These are phyloP conservation scores for Pocillopora verrucosa DNA, from an alignment of 64 coral and sea anemone species.

Conservation along the genomic window DNA sequence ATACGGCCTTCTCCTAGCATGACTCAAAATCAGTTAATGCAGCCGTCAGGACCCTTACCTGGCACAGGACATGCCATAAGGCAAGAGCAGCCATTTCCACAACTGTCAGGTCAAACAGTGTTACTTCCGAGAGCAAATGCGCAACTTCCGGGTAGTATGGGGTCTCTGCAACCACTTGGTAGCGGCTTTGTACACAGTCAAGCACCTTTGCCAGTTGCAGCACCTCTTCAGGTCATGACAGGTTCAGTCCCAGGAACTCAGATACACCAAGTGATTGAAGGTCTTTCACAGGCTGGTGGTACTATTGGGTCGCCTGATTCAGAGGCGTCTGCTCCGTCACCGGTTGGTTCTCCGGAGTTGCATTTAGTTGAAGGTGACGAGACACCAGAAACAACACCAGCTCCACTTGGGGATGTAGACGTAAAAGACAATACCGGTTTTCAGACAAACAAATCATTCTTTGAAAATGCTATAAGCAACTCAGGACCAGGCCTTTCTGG, in stretches of 20 bases:
- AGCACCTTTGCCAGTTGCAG: conserved; percentile 19
- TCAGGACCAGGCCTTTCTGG: neutral
- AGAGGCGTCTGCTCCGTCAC: conserved; percentile 85
- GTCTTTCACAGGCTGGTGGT: neutral
- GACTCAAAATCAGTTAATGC: conserved; percentile 19
- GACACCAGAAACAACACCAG: conserved; percentile 65
- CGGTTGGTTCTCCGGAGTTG: conserved; percentile 80
- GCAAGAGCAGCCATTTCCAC: conserved; percentile 17
- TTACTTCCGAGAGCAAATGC: conserved; percentile 7
- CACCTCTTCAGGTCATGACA: conserved; percentile 38
- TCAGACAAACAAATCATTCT: conserved; percentile 63
- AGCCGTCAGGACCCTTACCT: conserved; percentile 26
- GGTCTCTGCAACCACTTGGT: conserved; percentile 17
- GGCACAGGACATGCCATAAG: neutral
- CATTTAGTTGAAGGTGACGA: conserved; percentile 67
- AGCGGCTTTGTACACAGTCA: conserved; percentile 22
- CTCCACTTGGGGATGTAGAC: conserved; percentile 42
- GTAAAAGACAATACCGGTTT: conserved; percentile 57
- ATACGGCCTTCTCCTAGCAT: conserved; percentile 1
- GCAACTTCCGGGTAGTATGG: conserved; percentile 7
- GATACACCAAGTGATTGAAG: neutral
- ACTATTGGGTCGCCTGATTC: conserved; percentile 62
- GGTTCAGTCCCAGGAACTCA: neutral
- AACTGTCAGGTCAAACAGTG: neutral
- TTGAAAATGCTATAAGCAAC: conserved; percentile 17